Evolutionary conservation across 2,797 vertebrate genomes (phyloP).

Genomic region (Pseudochaenichthys georgianus): DNA sequence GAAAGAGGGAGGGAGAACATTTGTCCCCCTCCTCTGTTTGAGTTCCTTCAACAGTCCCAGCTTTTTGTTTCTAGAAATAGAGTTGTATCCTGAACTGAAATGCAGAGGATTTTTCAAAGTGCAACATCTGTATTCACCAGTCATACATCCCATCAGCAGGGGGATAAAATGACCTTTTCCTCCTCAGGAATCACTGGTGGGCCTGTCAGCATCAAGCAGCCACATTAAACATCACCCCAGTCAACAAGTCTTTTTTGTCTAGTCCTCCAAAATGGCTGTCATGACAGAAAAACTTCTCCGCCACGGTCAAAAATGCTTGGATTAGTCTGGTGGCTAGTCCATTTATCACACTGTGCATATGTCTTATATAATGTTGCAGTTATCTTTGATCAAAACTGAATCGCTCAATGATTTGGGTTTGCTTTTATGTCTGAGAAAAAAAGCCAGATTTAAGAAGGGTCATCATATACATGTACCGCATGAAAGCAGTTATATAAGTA

Average conservation of each 20-base stretch:
- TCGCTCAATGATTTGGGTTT: not conserved
- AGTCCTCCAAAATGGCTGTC: slow-evolving; percentile 48
- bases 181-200: slow-evolving; percentile 43
- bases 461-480: slow-evolving; percentile 34
- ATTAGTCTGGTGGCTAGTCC: slow-evolving; percentile 29
- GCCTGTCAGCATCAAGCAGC: slow-evolving; percentile 45
- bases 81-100: slow-evolving; percentile 5
- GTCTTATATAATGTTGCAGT: slow-evolving; percentile 49
- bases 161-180: slow-evolving; percentile 49
- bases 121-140: slow-evolving; percentile 24
- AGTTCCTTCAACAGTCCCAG: slow-evolving; percentile 72
- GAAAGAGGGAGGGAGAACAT: slow-evolving; percentile 80
- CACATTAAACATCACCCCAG: slow-evolving; percentile 27
- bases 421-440: slow-evolving; percentile 20
- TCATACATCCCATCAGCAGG: slow-evolving; percentile 24
- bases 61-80: slow-evolving; percentile 40
- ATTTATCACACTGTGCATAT: slow-evolving; percentile 28
- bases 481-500: slow-evolving; percentile 66
- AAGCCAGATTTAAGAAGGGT: slow-evolving; percentile 28
- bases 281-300: slow-evolving; percentile 35
- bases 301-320: slow-evolving; percentile 27
- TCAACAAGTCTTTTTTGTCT: slow-evolving; percentile 42
- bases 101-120: slow-evolving; percentile 13
- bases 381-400: not conserved
- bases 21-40: slow-evolving; percentile 77